These are phyloP conservation scores for Chaetodon trifascialis DNA, from an alignment of 2,113 vertebrate species.

Conservation along the genomic window DNA sequence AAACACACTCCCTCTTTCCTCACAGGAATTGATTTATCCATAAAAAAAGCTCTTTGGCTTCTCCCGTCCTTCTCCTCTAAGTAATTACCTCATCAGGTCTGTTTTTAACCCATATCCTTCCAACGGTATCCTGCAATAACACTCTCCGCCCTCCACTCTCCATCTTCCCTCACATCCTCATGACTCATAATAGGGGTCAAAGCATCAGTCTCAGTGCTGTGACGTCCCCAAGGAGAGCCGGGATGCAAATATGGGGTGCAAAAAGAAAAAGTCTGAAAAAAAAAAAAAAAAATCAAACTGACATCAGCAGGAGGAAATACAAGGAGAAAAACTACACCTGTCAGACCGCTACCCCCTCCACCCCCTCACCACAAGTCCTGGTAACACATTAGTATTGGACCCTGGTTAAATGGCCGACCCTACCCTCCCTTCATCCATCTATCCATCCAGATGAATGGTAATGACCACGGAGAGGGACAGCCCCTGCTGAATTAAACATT, in stretches of 20 bases:
- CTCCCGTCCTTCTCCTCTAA: conserved; percentile 44
- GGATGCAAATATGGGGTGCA: neutral
- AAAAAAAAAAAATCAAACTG: conserved; percentile 13
- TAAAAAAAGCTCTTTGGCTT: conserved; percentile 66
- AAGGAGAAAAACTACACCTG: conserved; percentile 54
- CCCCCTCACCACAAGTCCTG: conserved; percentile 50
- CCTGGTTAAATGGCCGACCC: conserved; percentile 63
- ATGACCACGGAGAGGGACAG: conserved; percentile 65
- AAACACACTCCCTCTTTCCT: conserved; percentile 55
- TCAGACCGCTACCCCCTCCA: conserved; percentile 31
- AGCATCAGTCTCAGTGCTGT: neutral
- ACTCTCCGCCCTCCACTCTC: neutral
- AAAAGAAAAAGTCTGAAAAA: neutral
- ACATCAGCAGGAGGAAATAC: conserved; percentile 63
- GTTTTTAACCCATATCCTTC: conserved; percentile 57
- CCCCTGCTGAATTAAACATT: conserved; percentile 80
- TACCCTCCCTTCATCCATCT: conserved; percentile 62
- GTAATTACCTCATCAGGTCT: conserved; percentile 71
- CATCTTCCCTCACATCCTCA: neutral
- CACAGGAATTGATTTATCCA: conserved; percentile 75
- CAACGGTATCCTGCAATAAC: conserved; percentile 20
- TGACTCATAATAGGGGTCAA: conserved; percentile 38
- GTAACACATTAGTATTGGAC: conserved; percentile 77
- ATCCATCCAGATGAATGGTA: conserved; percentile 72
- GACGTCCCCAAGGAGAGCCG: neutral